Percentiles rank a stretch among this genome's conserved stretches.
Evolutionary conservation across 2,113 vertebrate species (phyloP).

Genomic region (Apaloderma vittatum): DNA sequence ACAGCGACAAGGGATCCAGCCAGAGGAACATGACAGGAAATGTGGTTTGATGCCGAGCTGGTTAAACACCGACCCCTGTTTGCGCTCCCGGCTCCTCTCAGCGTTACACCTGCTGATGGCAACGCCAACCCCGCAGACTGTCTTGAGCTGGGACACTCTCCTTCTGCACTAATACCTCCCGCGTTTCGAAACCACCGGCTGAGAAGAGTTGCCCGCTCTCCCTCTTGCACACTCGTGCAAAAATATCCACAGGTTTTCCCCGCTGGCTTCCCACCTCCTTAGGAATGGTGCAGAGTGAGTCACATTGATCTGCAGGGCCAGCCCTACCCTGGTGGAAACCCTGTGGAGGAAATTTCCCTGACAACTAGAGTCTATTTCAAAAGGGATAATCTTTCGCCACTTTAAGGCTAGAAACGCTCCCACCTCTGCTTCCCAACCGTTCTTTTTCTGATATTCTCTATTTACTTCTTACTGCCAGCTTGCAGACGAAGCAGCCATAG

Average conservation of each 20-base stretch:
- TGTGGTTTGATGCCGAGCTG: neutral
- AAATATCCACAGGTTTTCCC: neutral
- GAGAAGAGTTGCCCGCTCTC: neutral
- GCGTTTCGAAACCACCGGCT: fast-evolving
- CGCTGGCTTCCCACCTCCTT: neutral
- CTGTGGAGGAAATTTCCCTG: neutral
- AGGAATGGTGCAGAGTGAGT: neutral
- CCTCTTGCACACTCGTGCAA: neutral
- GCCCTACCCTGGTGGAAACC: neutral
- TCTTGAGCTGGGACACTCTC: neutral
- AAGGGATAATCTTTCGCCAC: neutral
- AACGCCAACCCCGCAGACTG: neutral
- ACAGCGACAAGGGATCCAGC: neutral
- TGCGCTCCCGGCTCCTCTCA: neutral
- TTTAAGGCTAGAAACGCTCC: neutral
- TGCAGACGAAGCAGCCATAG: neutral
- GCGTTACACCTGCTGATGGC: neutral
- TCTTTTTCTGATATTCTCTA: neutral
- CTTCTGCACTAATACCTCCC: fast-evolving
- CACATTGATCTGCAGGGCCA: neutral
- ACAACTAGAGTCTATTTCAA: neutral
- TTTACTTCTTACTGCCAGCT: neutral
- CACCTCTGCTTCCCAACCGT: neutral
- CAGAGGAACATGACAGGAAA: neutral
- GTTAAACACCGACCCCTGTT: neutral